Evolutionary conservation across 2,113 vertebrate species (phyloP).

Genomic region (Chaenogobius annularis): DNA sequence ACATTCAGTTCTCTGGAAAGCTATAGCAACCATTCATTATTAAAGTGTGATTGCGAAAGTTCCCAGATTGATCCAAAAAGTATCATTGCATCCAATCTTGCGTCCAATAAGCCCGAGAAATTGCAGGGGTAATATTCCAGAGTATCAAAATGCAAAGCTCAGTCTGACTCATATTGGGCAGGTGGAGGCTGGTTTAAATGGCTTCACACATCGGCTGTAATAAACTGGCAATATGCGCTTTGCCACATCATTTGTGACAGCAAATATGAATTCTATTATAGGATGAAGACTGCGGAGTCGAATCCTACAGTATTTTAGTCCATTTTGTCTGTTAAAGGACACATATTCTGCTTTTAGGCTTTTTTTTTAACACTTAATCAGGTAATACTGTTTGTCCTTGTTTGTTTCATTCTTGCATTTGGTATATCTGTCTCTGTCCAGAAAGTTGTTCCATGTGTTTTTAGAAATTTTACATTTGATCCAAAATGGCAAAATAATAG

Average conservation of each 20-base stretch:
- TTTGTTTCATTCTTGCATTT: no score
- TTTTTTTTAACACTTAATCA: background rate
- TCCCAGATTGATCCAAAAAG: background rate
- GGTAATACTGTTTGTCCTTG: no score
- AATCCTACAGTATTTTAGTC: no score
- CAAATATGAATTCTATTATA: background rate
- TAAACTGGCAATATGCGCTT: background rate
- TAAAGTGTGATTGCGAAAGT: background rate
- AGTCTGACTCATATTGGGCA: background rate
- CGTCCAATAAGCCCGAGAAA: background rate
- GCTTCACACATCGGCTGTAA: background rate
- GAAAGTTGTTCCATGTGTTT: no score
- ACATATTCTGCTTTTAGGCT: background rate
- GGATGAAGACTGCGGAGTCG: background rate
- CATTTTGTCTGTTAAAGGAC: background rate
- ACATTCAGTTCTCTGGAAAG: background rate
- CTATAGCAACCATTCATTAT: background rate
- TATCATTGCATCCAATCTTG: background rate
- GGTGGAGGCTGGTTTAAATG: background rate
- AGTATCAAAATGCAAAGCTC: background rate
- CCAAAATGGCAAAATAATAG: no score
- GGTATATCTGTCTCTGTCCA: no score
- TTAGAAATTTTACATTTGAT: no score
- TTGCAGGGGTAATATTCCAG: background rate
- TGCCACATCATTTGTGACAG: background rate